These are phyloP conservation scores for Callionymus lyra DNA, from an alignment of 2,113 vertebrate genomes.

Conservation along the genomic window DNA sequence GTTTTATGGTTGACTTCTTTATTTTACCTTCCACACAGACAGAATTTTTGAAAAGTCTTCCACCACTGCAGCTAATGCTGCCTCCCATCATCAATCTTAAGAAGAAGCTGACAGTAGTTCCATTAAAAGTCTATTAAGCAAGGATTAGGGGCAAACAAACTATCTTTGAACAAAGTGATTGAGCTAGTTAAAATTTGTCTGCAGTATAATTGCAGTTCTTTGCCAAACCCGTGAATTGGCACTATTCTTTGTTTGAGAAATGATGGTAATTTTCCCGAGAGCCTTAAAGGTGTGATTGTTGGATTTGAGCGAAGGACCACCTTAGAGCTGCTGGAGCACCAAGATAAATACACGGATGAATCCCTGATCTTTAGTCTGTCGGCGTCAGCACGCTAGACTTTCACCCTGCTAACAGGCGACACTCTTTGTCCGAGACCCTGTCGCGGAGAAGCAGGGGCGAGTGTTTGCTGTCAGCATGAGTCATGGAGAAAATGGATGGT, in stretches of 20 bases:
- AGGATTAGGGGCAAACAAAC: constrained; percentile 39
- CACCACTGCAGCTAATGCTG: no score
- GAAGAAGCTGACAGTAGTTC: no score
- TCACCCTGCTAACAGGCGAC: constrained; percentile 34
- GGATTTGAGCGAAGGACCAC: constrained; percentile 58
- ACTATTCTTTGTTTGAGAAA: constrained; percentile 51
- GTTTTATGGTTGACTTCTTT: no score
- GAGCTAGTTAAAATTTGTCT: constrained; percentile 53
- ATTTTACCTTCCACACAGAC: no score
- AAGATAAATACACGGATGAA: constrained; percentile 49
- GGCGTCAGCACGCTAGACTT: constrained; percentile 50
- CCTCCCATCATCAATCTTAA: no score
- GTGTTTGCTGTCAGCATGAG: constrained; percentile 49
- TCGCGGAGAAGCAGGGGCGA: constrained; percentile 24
- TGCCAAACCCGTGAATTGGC: constrained; percentile 41
- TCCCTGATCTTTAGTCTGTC: constrained; percentile 50
- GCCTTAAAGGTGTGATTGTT: constrained; percentile 60
- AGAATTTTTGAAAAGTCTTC: no score
- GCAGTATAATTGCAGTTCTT: constrained; percentile 52
- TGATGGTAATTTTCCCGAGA: constrained; percentile 50
- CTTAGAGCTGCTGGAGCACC: constrained; percentile 49
- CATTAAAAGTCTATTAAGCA: no score
- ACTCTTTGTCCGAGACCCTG: constrained; percentile 23
- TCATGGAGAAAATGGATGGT: constrained; percentile 60
- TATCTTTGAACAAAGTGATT: constrained; percentile 31